Evolutionary conservation across 2,797 vertebrate species (phyloP).

Genomic region (Pteronotus mesoamericanus): DNA sequence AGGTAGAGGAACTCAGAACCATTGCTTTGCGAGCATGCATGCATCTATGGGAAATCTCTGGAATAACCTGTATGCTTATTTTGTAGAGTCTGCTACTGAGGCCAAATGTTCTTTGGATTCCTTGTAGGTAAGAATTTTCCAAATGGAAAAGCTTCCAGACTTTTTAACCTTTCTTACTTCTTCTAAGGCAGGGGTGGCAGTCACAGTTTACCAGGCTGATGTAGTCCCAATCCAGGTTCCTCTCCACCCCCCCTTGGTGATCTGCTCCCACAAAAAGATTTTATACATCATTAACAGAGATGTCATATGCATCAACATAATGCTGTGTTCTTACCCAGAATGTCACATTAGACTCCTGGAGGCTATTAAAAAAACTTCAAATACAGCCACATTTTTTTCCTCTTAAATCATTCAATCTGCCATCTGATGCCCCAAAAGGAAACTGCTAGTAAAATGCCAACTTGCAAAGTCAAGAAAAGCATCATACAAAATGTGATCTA

Average conservation of each 20-base stretch:
- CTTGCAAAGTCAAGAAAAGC: conserved; percentile 63
- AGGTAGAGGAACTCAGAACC: background rate
- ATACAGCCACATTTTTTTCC: background rate
- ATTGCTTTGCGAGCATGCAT: background rate
- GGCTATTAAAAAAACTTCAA: conserved; percentile 39
- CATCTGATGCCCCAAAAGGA: conserved; percentile 60
- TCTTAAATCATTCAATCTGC: conserved; percentile 60
- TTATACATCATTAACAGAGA: conserved; percentile 50
- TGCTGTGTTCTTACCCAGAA: conserved; percentile 50
- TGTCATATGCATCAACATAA: conserved; percentile 17
- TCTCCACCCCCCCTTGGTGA: background rate
- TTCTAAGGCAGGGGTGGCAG: background rate
- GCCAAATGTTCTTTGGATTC: background rate
- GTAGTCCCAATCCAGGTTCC: background rate
- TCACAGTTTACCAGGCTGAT: background rate
- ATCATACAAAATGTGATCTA: conserved; percentile 36
- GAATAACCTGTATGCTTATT: background rate
- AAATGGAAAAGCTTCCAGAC: background rate
- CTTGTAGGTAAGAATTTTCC: background rate
- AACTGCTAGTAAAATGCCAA: conserved; percentile 61
- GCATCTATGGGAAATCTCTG: background rate
- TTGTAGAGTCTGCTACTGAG: background rate
- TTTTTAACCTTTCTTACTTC: background rate
- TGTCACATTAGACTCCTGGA: conserved; percentile 52
- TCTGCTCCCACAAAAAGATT: conserved; percentile 9